Evolutionary conservation across 2,797 vertebrate species (phyloP), one percentile per base, ranked within the genome.

Genomic region (Synaphobranchus kaupii): DNA sequence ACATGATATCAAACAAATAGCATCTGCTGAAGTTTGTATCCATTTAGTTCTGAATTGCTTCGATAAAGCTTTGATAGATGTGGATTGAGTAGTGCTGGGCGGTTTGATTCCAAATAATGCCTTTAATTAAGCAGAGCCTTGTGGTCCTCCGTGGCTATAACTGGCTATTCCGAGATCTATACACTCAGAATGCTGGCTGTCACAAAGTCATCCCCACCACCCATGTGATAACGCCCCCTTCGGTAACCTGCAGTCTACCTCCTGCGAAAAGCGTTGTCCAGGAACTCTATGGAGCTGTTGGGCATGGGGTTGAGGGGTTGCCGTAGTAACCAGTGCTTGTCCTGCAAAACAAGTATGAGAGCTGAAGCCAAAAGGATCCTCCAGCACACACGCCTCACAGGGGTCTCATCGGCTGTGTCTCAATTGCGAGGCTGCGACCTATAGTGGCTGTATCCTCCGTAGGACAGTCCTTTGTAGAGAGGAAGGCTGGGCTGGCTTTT

Each of bases 271-370:
- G 93, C 96, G 0, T 94, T 84, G 54, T 97, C 96, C 83, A 97
- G 94, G 90, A 91, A 96, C 71, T 85, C 47, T 20, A 96, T 60
- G 0, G 96, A 94, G 90, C 89, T 95, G 31, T 93, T 92, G 0
- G 92, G 25, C 96, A 97, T 97, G 0, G 96, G 96, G 91, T 93
- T 96, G 84, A 85, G 8, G 0, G 96, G 94, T 44, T 97, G 96
- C 50, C 96, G 95, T 85, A 97, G 92, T 89, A 97, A 92, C 96
- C 96, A 97, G 91, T 97, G 96, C 91, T 97, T 97, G 89, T 94
- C 95, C 96, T 97, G 88, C 86, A 68, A 39, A 85, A 83, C 47
- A 31, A 71, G 80, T 3, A 86, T 17, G 25, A 58, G 12, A 22
- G 31, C 7, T 52, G 28, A 20, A 47, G 39, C 25, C 8, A 39